Conservation (phyloP, 2,113 vertebrate genomes). For the Podarcis raffonei region DNA sequence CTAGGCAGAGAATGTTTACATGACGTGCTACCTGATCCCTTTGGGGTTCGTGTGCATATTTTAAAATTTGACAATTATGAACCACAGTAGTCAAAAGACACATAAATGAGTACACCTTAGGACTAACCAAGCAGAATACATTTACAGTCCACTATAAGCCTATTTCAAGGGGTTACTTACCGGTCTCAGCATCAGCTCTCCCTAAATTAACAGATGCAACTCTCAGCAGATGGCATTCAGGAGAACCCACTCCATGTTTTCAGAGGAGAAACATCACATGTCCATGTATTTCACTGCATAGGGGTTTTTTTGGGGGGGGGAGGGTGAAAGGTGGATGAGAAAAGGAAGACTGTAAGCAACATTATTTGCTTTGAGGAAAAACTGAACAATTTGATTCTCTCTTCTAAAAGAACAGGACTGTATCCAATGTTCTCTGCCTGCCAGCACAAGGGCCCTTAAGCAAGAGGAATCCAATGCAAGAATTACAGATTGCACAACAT, state of each 20-base stretch:
- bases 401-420: background rate
- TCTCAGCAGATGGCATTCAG: background rate
- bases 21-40: too few relatives aligned
- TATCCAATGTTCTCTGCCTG: too few relatives aligned
- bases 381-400: background rate
- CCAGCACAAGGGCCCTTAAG: too few relatives aligned
- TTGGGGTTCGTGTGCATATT: background rate
- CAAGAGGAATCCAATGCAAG: too few relatives aligned
- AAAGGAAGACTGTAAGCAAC: background rate
- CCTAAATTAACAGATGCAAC: background rate
- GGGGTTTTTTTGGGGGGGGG: too few relatives aligned
- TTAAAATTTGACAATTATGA: background rate
- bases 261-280: background rate
- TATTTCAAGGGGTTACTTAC: background rate
- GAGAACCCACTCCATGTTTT: conserved; percentile 8
- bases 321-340: background rate
- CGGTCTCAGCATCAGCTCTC: conserved; percentile 14
- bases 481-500: too few relatives aligned
- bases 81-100: too few relatives aligned
- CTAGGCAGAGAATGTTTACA: too few relatives aligned
- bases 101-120: too few relatives aligned
- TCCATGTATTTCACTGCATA: background rate
- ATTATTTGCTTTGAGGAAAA: background rate
- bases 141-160: too few relatives aligned
- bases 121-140: too few relatives aligned